Evolutionary conservation across 2,113 vertebrate genomes (phyloP).

Genomic region (Toxotes jaculatrix): DNA sequence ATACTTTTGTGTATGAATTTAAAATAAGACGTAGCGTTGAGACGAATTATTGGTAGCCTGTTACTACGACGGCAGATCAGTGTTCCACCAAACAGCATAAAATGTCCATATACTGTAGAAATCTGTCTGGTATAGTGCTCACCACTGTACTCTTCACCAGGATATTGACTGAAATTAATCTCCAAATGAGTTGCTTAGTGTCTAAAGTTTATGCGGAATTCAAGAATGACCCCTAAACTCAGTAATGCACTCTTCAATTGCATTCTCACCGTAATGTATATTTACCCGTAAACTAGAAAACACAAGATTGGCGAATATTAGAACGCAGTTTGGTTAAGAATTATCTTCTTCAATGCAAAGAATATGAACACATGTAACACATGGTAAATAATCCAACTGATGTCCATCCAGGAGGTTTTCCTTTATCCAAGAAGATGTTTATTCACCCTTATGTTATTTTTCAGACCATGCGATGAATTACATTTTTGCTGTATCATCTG

Average conservation of each 20-base stretch:
- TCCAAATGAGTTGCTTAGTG: background rate
- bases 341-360: background rate
- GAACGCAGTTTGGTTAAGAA: background rate
- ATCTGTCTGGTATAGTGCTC: background rate
- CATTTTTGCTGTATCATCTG: background rate
- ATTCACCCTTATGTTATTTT: too few relatives aligned
- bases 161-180: too few relatives aligned
- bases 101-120: too few relatives aligned
- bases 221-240: background rate
- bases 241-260: background rate
- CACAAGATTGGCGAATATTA: background rate
- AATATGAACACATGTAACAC: background rate
- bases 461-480: too few relatives aligned
- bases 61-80: fast-evolving
- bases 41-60: background rate
- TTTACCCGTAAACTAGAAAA: background rate
- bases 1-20: background rate
- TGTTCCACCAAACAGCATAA: background rate
- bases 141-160: background rate
- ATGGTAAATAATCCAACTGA: background rate
- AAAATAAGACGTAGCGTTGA: background rate
- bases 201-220: background rate
- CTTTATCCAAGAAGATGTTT: too few relatives aligned
- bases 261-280: background rate
- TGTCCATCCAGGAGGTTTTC: background rate